phyloP scores from a whole-genome alignment of 1,140 invertebrate genomes.

The Anastrepha ludens region DNA sequence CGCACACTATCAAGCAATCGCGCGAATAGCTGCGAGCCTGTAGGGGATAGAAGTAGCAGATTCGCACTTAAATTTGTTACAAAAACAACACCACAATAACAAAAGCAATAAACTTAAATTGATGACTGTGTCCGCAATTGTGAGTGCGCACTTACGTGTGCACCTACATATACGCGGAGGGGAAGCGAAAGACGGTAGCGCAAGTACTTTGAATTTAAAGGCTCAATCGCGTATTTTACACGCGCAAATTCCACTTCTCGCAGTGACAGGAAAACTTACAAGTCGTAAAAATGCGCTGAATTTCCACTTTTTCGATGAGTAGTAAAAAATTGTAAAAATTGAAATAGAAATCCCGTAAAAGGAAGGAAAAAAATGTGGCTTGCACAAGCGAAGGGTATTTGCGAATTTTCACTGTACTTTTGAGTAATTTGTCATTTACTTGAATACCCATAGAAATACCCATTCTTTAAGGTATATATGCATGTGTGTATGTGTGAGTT shows the following conservation, averaged over 20 bases:
- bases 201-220: conserved; percentile 15
- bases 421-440: conserved; percentile 12
- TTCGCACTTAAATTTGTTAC: background rate
- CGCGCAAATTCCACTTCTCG: conserved; percentile 18
- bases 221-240: conserved; percentile 43
- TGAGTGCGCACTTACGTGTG: background rate
- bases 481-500: background rate
- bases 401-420: background rate
- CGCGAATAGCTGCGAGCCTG: background rate
- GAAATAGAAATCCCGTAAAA: conserved; percentile 1
- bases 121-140: conserved; percentile 3
- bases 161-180: background rate
- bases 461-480: background rate
- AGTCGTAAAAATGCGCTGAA: conserved; percentile 7
- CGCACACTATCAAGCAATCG: background rate
- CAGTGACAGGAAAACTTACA: conserved; percentile 15
- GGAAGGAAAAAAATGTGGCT: background rate
- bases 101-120: conserved; percentile 19
- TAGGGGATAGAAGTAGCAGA: background rate
- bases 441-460: background rate
- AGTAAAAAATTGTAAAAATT: conserved; percentile 20
- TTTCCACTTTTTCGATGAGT: background rate
- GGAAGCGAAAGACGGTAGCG: background rate
- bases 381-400: background rate
- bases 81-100: background rate